Base-by-base conservation (phyloP, 1,140 invertebrate species). In the Diuraphis noxia region DNA sequence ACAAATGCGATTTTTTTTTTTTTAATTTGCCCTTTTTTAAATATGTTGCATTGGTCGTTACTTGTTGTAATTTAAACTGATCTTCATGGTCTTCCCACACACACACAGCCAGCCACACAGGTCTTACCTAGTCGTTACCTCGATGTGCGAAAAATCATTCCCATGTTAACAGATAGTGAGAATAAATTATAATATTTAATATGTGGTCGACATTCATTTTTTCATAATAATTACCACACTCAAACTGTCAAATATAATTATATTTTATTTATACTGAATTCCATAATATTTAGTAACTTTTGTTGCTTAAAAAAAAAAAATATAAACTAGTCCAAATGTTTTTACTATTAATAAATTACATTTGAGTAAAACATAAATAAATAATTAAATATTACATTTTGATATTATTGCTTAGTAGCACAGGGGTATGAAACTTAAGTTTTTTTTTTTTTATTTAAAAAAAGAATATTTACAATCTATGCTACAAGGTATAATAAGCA, bases 341-440 rank as follows among this genome's bases (percentile, higher is more conserved):
- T n/a, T 63, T 63, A 63, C n/a, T 63, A 63, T 63, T 63, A 13
- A 19, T n/a, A 3, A 63, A 63, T 63, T 63, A 13, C 10, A n/a
- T 63, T 63, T 63, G 56, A 63, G 1, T n/a, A 56, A 63, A 63
- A 63, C 10, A n/a, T 25, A 25, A 63, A n/a, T n/a, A n/a, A 17
- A 52, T 25, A 25, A 41, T n/a, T 84, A n/a, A n/a, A 84, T 84
- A n/a, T n/a, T 63, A 63, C 17, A 86, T 86, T 52, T 87, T 87
- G 85, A 36, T 25, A 1, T 34, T 56, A 52, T 34, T 85, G 2
- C 30, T 36, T 43, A 85, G 2, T 5, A 30, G 21, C 21, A 63
- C 4, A n/a, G 30, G 25, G 5, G 23, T 23, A 63, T 9, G 13
- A n/a, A 10, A 6, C 21, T n/a, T 63, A n/a, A n/a, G n/a, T n/a